phyloP scores from a whole-genome alignment of 2,888 invertebrate genomes.

The Lepidocyrtinus sp. region DNA sequence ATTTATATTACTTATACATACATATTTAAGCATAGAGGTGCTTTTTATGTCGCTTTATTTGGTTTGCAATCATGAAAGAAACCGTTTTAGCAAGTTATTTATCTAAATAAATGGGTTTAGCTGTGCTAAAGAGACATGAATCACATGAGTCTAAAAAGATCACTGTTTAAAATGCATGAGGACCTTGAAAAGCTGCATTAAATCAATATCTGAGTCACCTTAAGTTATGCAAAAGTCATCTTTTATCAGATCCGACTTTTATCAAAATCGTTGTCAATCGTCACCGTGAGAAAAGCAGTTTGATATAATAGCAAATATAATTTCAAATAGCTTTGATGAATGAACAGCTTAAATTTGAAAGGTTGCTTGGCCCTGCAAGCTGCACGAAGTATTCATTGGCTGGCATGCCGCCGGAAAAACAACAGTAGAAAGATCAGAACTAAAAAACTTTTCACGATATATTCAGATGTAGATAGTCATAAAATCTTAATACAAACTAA shows the following conservation, averaged over 20 bases:
- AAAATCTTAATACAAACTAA: too few species aligned
- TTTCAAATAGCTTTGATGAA: background rate
- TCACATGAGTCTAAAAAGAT: background rate
- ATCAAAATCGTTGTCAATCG: background rate
- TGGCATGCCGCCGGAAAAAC: too few species aligned
- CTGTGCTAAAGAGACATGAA: background rate
- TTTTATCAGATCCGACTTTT: background rate
- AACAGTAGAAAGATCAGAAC: too few species aligned
- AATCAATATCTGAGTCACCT: background rate
- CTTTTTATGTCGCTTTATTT: too few species aligned
- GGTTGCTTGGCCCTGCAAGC: too few species aligned
- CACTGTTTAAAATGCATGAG: too few species aligned
- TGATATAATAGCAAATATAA: background rate
- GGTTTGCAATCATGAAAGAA: background rate
- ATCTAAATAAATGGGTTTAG: background rate
- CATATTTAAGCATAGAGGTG: too few species aligned
- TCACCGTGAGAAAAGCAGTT: background rate
- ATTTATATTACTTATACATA: too few species aligned
- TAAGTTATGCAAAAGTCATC: background rate
- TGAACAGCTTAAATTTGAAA: background rate
- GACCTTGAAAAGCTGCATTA: too few species aligned
- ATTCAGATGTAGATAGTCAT: too few species aligned
- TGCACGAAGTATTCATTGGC: too few species aligned
- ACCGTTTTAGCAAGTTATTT: conserved; percentile 9
- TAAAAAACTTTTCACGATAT: too few species aligned